A percentile compares a stretch with the other conserved stretches of the same genome.
Conservation (phyloP, 2,888 invertebrate species). For the Gonocerus acuteangulatus region DNA sequence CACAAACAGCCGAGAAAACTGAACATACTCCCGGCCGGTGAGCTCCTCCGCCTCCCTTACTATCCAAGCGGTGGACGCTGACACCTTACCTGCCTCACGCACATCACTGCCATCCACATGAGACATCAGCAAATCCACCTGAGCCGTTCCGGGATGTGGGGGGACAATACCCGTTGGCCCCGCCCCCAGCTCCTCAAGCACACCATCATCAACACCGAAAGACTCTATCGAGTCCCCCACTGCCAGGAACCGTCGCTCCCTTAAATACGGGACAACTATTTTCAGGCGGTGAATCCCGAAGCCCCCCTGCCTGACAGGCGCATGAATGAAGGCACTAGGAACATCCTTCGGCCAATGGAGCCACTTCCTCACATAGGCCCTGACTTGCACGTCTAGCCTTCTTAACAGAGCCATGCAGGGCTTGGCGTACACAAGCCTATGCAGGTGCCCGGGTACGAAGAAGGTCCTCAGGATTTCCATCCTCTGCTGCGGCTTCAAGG, state of each 20-base stretch:
- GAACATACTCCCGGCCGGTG: too few relatives aligned
- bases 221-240: too few relatives aligned
- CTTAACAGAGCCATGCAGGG: too few relatives aligned
- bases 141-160: background rate
- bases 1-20: background rate
- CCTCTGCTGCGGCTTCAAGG: too few relatives aligned
- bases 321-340: conserved; percentile 41
- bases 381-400: conserved; percentile 40
- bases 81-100: conserved; percentile 40
- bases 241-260: too few relatives aligned
- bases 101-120: background rate
- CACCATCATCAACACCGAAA: background rate
- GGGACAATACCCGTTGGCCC: background rate
- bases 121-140: background rate
- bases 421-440: too few relatives aligned
- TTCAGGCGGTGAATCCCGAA: conserved; percentile 30
- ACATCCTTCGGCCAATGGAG: conserved; percentile 40
- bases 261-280: conserved; percentile 10
- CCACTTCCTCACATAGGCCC: conserved; percentile 39
- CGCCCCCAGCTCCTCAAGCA: too few relatives aligned
- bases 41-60: too few relatives aligned
- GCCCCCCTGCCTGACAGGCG: conserved; percentile 38
- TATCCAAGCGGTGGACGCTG: conserved; percentile 40
- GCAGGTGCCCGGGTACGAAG: too few relatives aligned
- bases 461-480: too few relatives aligned